These are phyloP conservation scores for Acropternis orthonyx DNA, from an alignment of 2,797 vertebrate genomes.

Conservation along the genomic window DNA sequence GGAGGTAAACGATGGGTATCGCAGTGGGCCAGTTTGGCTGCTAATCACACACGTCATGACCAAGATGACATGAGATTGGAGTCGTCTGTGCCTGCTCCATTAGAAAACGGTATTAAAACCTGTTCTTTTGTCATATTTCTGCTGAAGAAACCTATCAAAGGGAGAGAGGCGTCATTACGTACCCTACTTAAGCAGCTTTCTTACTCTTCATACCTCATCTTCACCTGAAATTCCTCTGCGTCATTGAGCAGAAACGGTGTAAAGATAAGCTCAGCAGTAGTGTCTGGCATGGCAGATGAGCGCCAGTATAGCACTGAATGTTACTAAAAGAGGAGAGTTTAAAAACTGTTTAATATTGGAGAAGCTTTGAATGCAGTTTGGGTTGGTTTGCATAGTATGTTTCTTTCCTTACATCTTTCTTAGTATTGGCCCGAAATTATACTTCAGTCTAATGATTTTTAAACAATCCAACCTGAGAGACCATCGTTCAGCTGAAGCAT, in stretches of 20 bases:
- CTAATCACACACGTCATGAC: slow-evolving; percentile 92
- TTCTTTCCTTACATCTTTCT: not conserved
- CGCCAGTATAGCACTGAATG: not conserved
- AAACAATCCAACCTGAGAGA: not conserved
- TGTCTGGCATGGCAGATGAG: not conserved
- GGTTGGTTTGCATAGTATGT: not conserved
- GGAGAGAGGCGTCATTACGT: not conserved
- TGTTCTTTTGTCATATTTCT: not conserved
- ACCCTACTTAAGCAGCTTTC: not conserved
- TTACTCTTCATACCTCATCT: not conserved
- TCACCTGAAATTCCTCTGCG: not conserved
- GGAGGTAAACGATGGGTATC: slow-evolving; percentile 93
- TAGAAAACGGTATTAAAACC: slow-evolving; percentile 86
- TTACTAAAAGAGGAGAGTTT: not conserved
- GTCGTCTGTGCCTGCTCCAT: slow-evolving; percentile 77
- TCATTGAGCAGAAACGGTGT: not conserved
- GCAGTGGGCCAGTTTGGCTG: slow-evolving; percentile 94
- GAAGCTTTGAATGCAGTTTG: not conserved
- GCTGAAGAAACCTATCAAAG: not conserved
- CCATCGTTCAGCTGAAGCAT: not conserved
- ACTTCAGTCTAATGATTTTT: not conserved
- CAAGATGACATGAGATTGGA: slow-evolving; percentile 88
- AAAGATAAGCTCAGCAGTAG: not conserved
- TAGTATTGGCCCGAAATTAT: not conserved
- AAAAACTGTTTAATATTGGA: not conserved